These are phyloP conservation scores for Catalaphyllia jardinei DNA, from an alignment of 64 coral and sea anemone species.

Conservation along the genomic window DNA sequence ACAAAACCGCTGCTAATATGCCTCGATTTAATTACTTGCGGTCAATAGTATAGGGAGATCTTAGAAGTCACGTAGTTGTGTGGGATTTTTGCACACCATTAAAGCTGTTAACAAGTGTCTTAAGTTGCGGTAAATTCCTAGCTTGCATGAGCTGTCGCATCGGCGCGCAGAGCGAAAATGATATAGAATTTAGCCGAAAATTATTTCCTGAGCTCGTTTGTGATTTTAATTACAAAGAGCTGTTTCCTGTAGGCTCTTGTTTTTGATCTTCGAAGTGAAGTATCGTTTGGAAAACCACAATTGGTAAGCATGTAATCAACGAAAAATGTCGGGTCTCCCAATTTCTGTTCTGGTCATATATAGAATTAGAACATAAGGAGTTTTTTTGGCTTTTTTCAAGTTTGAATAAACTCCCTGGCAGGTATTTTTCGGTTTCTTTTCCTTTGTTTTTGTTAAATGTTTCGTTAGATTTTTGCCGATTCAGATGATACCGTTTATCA, in stretches of 20 bases:
- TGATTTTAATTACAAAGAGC: constrained; percentile 28
- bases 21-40: constrained; percentile 13
- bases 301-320: not conserved
- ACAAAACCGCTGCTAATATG: constrained; percentile 10
- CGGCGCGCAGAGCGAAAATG: not conserved
- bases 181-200: constrained; percentile 2
- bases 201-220: constrained; percentile 41
- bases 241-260: constrained; percentile 36
- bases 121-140: constrained; percentile 26
- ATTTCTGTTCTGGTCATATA: too few relatives aligned
- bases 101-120: constrained; percentile 25
- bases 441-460: not conserved
- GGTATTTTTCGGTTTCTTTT: constrained; percentile 26
- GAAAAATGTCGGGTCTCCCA: not conserved
- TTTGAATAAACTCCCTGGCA: not conserved
- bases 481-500: constrained; percentile 9
- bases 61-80: constrained; percentile 2
- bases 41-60: not conserved
- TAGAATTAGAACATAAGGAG: too few relatives aligned
- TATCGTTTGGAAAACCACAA: not conserved
- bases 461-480: not conserved
- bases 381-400: not conserved
- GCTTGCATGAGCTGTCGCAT: constrained; percentile 1
- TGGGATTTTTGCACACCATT: not conserved
- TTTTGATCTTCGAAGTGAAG: constrained; percentile 2